Evolutionary conservation across 2,113 vertebrate genomes (phyloP).

Genomic region (Apteryx mantelli): DNA sequence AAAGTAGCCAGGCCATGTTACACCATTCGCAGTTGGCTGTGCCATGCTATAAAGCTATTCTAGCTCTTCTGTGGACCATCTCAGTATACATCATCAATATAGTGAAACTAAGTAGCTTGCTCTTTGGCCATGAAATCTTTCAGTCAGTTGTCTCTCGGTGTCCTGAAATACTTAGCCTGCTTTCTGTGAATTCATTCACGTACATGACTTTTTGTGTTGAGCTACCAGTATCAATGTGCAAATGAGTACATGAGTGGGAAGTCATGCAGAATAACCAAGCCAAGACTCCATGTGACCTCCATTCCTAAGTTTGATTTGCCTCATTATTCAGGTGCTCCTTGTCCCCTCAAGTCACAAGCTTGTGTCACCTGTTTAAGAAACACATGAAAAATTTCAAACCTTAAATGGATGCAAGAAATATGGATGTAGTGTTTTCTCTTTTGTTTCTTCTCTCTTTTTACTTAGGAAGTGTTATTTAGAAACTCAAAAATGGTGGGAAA

Average conservation of each 20-base stretch:
- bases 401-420: neutral
- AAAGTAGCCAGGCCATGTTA: neutral
- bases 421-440: neutral
- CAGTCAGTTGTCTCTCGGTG: neutral
- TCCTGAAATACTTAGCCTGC: neutral
- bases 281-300: neutral
- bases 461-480: neutral
- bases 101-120: neutral
- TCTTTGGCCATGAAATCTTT: neutral
- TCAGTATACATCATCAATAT: neutral
- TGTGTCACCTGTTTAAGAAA: neutral
- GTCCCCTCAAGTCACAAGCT: neutral
- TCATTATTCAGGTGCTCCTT: neutral
- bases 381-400: neutral
- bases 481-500: neutral
- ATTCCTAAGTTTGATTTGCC: neutral
- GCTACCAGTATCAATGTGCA: neutral
- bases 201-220: neutral
- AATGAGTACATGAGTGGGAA: neutral
- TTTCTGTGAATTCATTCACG: neutral
- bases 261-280: neutral
- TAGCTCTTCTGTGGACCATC: neutral
- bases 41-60: neutral
- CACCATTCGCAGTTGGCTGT: neutral
- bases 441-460: neutral